Evolutionary conservation across 2,113 vertebrate species (phyloP).

Genomic region (Brachyhypopomus occidentalis): DNA sequence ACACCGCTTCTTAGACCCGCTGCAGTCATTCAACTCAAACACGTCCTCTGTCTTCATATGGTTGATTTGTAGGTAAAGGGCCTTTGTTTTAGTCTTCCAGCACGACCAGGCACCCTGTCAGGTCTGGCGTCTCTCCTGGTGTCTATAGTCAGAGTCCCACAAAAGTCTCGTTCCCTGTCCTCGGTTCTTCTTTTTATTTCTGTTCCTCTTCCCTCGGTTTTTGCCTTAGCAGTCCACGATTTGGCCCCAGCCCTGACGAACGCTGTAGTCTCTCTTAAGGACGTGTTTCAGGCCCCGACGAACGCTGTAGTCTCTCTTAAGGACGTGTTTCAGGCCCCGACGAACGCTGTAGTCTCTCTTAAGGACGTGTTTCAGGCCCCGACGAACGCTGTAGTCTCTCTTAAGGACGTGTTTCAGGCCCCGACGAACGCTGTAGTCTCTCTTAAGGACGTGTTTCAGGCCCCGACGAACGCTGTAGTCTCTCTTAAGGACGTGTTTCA

Average conservation of each 20-base stretch:
- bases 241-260: background rate
- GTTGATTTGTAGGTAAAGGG: constrained; percentile 4
- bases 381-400: background rate
- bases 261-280: background rate
- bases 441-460: background rate
- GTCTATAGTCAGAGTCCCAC: background rate
- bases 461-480: background rate
- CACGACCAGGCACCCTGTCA: background rate
- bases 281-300: no score
- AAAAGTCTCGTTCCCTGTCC: background rate
- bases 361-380: no score
- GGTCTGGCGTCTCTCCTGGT: background rate
- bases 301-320: background rate
- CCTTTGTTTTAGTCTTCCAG: constrained; percentile 29
- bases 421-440: background rate
- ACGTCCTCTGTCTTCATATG: background rate
- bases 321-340: no score
- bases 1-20: constrained; percentile 10
- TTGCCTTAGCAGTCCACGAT: background rate
- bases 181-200: background rate
- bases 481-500: background rate
- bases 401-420: no score
- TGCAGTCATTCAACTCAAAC: constrained; percentile 40
- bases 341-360: background rate
- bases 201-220: background rate